phyloP scores from a whole-genome alignment of 2,797 vertebrate genomes.

The Adelosebastes latens region DNA sequence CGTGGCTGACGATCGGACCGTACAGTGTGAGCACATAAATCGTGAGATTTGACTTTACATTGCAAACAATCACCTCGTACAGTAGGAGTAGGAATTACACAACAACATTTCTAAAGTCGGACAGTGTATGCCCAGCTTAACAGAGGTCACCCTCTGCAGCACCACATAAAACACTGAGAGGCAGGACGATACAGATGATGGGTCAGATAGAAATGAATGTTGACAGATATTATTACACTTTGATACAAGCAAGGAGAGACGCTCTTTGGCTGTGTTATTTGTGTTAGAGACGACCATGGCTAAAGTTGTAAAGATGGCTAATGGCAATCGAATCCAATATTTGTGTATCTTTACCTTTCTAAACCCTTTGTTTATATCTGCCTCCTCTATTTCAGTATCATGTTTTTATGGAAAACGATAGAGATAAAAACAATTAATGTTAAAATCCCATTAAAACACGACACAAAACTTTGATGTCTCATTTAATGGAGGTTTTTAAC shows the following conservation, averaged over 20 bases:
- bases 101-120: no score
- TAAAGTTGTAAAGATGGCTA: conserved; percentile 1
- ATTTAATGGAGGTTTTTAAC: conserved; percentile 37
- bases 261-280: conserved; percentile 13
- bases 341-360: neutral
- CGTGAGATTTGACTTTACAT: no score
- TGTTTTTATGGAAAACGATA: neutral
- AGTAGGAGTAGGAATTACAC: no score
- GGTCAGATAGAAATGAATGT: conserved; percentile 46
- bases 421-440: conserved; percentile 19
- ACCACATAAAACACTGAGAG: conserved; percentile 50
- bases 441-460: conserved; percentile 29
- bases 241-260: conserved; percentile 21
- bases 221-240: conserved; percentile 43
- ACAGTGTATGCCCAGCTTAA: neutral
- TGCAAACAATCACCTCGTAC: no score
- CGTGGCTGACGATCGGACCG: no score
- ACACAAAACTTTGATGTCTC: conserved; percentile 39
- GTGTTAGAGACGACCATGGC: neutral
- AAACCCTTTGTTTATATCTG: neutral
- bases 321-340: neutral
- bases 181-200: conserved; percentile 27
- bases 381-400: neutral
- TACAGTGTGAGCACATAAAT: no score
- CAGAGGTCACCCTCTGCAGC: conserved; percentile 49